Base-by-base conservation (phyloP, 2,888 invertebrate species). In the Cryptocephalus primarius region DNA sequence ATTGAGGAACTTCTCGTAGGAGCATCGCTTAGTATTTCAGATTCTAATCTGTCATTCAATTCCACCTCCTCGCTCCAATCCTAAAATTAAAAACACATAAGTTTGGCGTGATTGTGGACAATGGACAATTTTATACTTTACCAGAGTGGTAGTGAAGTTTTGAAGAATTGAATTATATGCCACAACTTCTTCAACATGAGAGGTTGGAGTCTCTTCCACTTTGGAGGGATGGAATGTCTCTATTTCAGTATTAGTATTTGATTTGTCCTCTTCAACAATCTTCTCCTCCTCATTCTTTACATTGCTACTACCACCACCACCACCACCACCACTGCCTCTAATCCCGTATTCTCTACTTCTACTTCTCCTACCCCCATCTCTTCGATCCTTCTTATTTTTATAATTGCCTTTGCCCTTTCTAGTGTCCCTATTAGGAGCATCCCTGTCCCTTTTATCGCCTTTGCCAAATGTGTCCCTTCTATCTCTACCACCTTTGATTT, bases 21-120 rank as follows among this genome's bases (percentile, higher is more conserved):
- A n/a, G 65, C 64, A 55, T 71, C 71, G 54, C 70, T 70, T 11
- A 67, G 56, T 51, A 68, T 68, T 62, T 75, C 75, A 22, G 70
- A 70, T 55, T 75, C 73, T 43, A 72, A 58, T 49, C 67, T 68
- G 50, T 73, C 74, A 53, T 68, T 69, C 46, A 73, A 58, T 61
- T 79, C 78, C 12, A 79, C 77, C 62, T 79, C 79, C 62, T 78
- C 78, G 52, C 74, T 76, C 79, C 79, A 79, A 63, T 79, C 77
- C 74, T 77, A 51, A 46, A 61, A 58, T 41, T 52, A 36, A 12
- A 11, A 36, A 36, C 12, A 36, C 2, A 11, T 22, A 22, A 22
- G 22, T 22, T 22, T 22, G 6, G 22, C 6, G 2, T 22, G 2
- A 22, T 22, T 22, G 22, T 4, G 22, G 22, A 2, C 22, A 4